Evolutionary conservation across 2,888 invertebrate species (phyloP), one percentile per base, ranked within the genome.

Genomic region (Sialis lutaria): DNA sequence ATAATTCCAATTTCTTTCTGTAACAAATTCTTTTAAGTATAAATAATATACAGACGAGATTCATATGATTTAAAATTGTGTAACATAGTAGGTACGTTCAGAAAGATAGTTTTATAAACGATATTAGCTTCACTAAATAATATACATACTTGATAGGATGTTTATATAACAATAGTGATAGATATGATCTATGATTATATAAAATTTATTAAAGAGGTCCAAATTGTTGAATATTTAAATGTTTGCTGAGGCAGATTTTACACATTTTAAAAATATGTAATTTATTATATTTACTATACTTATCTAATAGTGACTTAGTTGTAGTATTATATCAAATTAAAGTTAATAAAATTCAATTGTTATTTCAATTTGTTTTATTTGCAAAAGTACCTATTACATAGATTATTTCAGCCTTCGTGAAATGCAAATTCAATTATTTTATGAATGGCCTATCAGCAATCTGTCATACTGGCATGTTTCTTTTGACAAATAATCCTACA

Each of bases 191-290:
- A n/a, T 22, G 12, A 35, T 6, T 35, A 42, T 34, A 55, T 54
- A 53, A 57, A 56, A 62, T 59, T 56, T 58, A 59, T 60, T 62
- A 63, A 64, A 31, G 64, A 64, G 65, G 64, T 64, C 65, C 64
- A 65, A 62, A 53, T 64, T 64, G 64, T 64, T 64, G 63, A 63
- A 63, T 60, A 59, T 63, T 61, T 64, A 64, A 63, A 63, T 60
- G 61, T 64, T 63, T 64, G 64, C 64, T 64, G 65, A 64, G 64
- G 22, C 22, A 42, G 13, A 64, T 63, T 64, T 64, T 64, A 64
- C 64, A 65, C 62, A 62, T 65, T 65, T 65, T 65, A 64, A 10
- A 42, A 42, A n/a, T 10, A 37, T 10, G 10, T 31, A 31, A 31
- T 42, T 10, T 10, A 31, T 42, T 13, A 30, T 31, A 10, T 30